phyloP scores from a whole-genome alignment of 1,140 invertebrate species.

The Camponotus pennsylvanicus region DNA sequence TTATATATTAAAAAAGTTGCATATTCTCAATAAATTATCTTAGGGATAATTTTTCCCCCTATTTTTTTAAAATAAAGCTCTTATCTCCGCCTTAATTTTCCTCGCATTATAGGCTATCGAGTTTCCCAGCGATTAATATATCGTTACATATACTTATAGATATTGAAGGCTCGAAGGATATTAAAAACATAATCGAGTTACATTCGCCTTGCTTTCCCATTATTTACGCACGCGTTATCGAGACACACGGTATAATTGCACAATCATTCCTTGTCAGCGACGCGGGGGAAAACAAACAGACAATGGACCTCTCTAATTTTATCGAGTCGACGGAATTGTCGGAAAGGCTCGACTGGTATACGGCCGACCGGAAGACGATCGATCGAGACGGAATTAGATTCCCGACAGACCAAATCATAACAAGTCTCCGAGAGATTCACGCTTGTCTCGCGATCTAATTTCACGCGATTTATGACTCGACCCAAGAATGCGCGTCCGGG shows the following conservation, averaged over 20 bases:
- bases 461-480: constrained; percentile 37
- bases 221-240: neutral
- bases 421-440: neutral
- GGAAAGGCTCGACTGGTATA: neutral
- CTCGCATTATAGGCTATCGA: neutral
- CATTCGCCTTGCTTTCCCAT: neutral
- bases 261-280: constrained; percentile 1
- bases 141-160: neutral
- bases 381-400: constrained; percentile 40
- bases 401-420: constrained; percentile 50
- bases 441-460: constrained; percentile 36
- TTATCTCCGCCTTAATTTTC: neutral
- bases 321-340: neutral
- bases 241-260: neutral
- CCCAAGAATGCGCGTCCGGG: constrained; percentile 22
- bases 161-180: constrained; percentile 5
- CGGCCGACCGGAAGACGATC: neutral
- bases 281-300: neutral
- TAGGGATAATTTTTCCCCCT: neutral
- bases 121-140: constrained; percentile 16
- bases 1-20: neutral
- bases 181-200: constrained; percentile 23
- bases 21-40: neutral
- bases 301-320: constrained; percentile 31
- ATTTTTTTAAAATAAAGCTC: neutral